Conservation (phyloP, 2,888 invertebrate species). For the Leucophenga maculata region DNA sequence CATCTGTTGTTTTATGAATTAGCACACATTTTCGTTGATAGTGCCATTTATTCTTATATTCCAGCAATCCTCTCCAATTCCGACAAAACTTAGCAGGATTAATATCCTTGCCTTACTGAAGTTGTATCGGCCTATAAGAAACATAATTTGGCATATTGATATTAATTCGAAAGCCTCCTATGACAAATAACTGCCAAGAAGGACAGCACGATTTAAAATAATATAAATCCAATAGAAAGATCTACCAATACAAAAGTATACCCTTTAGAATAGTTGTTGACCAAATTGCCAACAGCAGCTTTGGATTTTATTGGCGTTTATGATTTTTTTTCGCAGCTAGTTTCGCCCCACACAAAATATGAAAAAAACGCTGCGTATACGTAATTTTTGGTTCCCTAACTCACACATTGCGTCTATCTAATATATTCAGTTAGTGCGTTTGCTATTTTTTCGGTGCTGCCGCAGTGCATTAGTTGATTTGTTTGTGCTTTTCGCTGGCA, state of each 20-base stretch:
- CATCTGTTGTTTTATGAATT: too few relatives aligned
- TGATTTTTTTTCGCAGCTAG: not conserved
- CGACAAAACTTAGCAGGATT: too few relatives aligned
- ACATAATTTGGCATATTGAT: too few relatives aligned
- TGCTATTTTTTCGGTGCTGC: not conserved
- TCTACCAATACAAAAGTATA: not conserved
- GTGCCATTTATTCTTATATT: too few relatives aligned
- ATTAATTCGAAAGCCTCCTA: too few relatives aligned
- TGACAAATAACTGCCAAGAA: too few relatives aligned
- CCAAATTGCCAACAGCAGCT: slow-evolving; percentile 15
- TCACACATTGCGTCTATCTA: slow-evolving; percentile 6
- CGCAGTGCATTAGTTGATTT: not conserved
- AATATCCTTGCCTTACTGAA: too few relatives aligned
- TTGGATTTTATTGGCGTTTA: slow-evolving; percentile 14
- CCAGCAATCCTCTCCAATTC: too few relatives aligned
- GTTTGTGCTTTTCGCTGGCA: not conserved
- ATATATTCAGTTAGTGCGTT: not conserved
- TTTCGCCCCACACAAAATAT: not conserved
- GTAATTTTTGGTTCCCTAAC: not conserved
- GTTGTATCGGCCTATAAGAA: too few relatives aligned
- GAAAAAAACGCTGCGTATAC: slow-evolving; percentile 18
- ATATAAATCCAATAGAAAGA: too few relatives aligned
- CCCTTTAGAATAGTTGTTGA: not conserved
- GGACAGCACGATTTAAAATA: too few relatives aligned
- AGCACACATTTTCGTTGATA: too few relatives aligned